Percentiles rank a stretch among this genome's conserved stretches.
phyloP scores from a whole-genome alignment of 2,113 vertebrate genomes.

The Columba livia region DNA sequence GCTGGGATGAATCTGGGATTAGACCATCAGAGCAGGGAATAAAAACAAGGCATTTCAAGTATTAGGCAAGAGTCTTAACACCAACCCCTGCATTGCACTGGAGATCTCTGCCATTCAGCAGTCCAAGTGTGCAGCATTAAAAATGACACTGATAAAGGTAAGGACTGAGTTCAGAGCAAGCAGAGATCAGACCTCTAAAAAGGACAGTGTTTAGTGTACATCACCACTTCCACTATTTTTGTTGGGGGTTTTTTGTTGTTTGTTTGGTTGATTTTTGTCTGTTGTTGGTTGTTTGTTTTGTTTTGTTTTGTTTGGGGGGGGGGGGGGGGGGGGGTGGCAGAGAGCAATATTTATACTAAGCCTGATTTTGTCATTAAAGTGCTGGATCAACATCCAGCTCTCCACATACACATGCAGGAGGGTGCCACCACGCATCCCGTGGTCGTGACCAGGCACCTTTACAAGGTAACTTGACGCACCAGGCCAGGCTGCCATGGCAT shows the following conservation, averaged over 20 bases:
- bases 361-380: neutral
- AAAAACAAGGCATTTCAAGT: neutral
- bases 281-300: too few species aligned
- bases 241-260: too few species aligned
- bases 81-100: neutral
- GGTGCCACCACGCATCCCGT: neutral
- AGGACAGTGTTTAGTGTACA: neutral
- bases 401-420: rapidly evolving
- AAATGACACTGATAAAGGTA: neutral
- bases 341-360: neutral
- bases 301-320: too few species aligned
- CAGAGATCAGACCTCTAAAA: neutral
- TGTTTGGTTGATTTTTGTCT: too few species aligned
- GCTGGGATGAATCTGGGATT: constrained; percentile 50
- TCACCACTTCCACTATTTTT: neutral
- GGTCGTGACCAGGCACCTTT: neutral
- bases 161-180: neutral
- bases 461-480: neutral
- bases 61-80: neutral
- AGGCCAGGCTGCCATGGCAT: neutral
- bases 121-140: neutral
- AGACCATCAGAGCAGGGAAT: constrained; percentile 21
- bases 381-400: neutral
- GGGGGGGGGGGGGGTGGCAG: too few species aligned
- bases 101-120: neutral